phyloP scores from a whole-genome alignment of 2,113 vertebrate species.

The Ochotona princeps region DNA sequence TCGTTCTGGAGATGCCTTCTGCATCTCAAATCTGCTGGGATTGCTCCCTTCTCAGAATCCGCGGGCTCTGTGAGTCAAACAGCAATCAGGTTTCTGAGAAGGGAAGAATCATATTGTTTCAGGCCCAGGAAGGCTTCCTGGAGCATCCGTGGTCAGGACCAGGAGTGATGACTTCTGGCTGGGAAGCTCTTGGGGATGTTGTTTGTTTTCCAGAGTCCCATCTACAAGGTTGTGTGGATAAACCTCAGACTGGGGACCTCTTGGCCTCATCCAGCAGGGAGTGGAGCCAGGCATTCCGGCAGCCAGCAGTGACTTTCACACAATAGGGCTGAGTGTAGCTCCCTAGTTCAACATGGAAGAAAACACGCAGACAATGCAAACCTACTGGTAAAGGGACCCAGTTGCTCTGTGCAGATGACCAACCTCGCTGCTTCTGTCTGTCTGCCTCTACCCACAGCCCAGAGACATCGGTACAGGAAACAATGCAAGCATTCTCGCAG shows the following conservation, averaged over 20 bases:
- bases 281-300: neutral
- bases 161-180: neutral
- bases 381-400: neutral
- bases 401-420: neutral
- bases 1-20: neutral
- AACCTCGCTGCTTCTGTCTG: neutral
- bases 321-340: neutral
- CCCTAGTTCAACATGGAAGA: neutral
- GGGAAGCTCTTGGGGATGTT: fast-evolving
- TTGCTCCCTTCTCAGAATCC: neutral
- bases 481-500: neutral
- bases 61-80: neutral
- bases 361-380: neutral
- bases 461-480: neutral
- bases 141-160: too few species aligned
- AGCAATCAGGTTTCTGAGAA: neutral
- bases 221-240: neutral
- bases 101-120: too few species aligned
- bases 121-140: too few species aligned
- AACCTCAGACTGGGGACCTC: neutral
- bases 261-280: neutral
- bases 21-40: neutral
- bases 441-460: neutral
- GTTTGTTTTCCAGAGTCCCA: neutral
- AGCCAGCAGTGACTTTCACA: neutral